Base-by-base conservation (phyloP, 2,888 invertebrate species). In the Brachynemurus nebulosus region DNA sequence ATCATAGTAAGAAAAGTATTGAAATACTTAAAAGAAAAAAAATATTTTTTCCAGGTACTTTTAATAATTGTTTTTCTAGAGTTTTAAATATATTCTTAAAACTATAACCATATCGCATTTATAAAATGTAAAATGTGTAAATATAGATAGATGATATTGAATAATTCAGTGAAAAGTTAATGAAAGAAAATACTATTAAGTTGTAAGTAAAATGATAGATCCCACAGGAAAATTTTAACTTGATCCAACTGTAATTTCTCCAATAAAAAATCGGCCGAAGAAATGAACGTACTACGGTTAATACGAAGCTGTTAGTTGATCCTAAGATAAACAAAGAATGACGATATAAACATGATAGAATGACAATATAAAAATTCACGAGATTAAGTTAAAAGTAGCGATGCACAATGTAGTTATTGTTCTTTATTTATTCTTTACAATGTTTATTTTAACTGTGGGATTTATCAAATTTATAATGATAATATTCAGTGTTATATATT, bases 291-390 rank as follows among this genome's bases (percentile, higher is more conserved):
- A 37, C 20, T 20, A 37, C 37, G 37, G n/a, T n/a, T n/a, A 27
- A 30, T 14, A 30, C 30, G 30, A 30, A 30, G 30, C 20, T 37
- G 17, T 34, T 34, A 42, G 42, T 42, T 42, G 42, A 42, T 42
- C 42, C 42, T 42, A 42, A 14, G 42, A 42, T 42, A 42, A 42
- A 42, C 34, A 42, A 34, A 34, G 11, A 39, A 12, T 16, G 18
- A 21, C 12, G 12, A 39, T 39, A 12, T 27, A 27, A 17, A 20
- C n/a, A 36, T 36, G 19, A 17, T 7, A 36, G n/a, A 16, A 36
- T 17, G 18, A 36, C 36, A 36, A 17, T 14, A 16, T 17, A 35
- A 35, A 18, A 36, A 36, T 18, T 5, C 12, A 36, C 8, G 5
- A 16, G 18, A 18, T 12, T 9, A 30, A 37, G 12, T 37, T 19